Evolutionary conservation across 2,797 vertebrate species (phyloP), one percentile per base, ranked within the genome.

Genomic region (Scleropages formosus): DNA sequence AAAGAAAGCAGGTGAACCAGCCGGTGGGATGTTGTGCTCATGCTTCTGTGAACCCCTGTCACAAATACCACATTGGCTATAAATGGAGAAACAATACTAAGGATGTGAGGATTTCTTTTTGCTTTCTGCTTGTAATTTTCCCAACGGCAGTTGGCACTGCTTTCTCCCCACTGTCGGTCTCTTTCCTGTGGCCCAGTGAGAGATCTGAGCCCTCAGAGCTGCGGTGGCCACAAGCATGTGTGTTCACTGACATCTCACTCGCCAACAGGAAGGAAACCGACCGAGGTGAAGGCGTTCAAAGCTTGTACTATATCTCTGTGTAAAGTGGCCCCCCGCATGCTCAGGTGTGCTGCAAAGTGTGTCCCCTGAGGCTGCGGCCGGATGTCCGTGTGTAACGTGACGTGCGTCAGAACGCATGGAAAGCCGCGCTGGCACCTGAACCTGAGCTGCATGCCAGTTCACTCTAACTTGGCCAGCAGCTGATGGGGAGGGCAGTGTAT

Each of bases 181-280:
- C 69, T 66, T 66, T 53, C 3, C 74, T 22, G 49, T 74, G 49
- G 62, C 73, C 62, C 24, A 39, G 61, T 74, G 62, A 66, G 12
- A 58, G 24, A 7, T 26, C 51, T 51, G 49, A 74, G n/a, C 61
- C 18, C 51, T 58, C 31, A 22, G 31, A 39, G 68, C 22, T 20
- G 8, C 13, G 44, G n/a, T 49, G 13, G 16, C 39, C 10, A n/a
- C 2, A 39, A 39, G 2, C 2, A 6, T 4, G n/a, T 61, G n/a
- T 9, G 22, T 47, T 10, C 39, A 20, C 47, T n/a, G 39, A 51
- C 46, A 24, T 47, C 46, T 20, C 46, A n/a, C 11, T 47, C 10
- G 18, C 11, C 66, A 69, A 51, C 31, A 26, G 47, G n/a, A 13
- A 53, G 51, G 68, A 27, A 11, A 70, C 53, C 4, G 8, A 22